Base-by-base conservation (phyloP, 1,140 invertebrate genomes). In the Onthophagus taurus region DNA sequence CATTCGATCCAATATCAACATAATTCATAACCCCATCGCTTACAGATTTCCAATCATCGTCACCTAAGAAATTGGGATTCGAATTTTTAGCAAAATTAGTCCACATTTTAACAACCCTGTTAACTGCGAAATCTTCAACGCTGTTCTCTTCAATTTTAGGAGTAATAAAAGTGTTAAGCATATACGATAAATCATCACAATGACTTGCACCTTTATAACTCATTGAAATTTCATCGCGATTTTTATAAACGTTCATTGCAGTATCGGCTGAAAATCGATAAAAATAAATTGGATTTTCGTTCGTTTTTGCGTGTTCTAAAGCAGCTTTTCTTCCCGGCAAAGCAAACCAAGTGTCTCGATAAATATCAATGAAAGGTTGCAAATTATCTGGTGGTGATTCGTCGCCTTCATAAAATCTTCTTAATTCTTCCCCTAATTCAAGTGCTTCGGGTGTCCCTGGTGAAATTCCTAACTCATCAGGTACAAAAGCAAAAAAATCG, bases 201-300 rank as follows among this genome's bases (percentile, higher is more conserved):
- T n/a, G n/a, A n/a, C n/a, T n/a, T n/a, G n/a, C n/a, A n/a, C n/a
- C n/a, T n/a, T n/a, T n/a, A n/a, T n/a, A n/a, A n/a, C n/a, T n/a
- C n/a, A n/a, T n/a, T n/a, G n/a, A n/a, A n/a, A n/a, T n/a, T n/a
- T n/a, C n/a, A n/a, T n/a, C n/a, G n/a, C n/a, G n/a, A n/a, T n/a
- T n/a, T n/a, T 35, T 35, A n/a, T 35, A 35, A 3, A 35, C 13
- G 17, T 35, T 35, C 4, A 35, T n/a, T 35, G 14, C 4, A 5
- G 33, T 35, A 17, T 35, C 33, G 14, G 33, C 33, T 3, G 33
- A 35, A 35, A 35, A 35, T 4, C 33, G 33, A 35, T 35, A 35
- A 35, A 35, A 35, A 17, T 35, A 35, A 9, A 35, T 18, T 4
- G 33, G 33, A 5, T 6, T 17, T 6, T 35, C 4, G 5, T 13